These are phyloP conservation scores for Phengaris arion DNA, from an alignment of 2,888 invertebrate species.

Conservation along the genomic window DNA sequence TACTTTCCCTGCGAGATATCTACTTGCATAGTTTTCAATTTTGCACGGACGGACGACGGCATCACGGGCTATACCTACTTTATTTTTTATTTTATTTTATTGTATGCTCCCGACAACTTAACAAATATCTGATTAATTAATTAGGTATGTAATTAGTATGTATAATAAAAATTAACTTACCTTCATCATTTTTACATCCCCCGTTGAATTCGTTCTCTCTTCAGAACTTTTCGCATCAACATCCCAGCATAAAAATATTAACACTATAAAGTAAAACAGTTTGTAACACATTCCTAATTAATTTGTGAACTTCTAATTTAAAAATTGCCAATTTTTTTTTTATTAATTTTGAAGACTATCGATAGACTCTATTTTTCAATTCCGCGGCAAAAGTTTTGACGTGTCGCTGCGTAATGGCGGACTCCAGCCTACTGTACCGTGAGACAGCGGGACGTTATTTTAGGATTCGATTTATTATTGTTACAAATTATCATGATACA, in stretches of 20 bases:
- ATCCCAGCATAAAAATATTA: conserved; percentile 18
- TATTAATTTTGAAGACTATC: background rate
- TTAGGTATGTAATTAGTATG: too few relatives aligned
- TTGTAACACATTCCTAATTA: background rate
- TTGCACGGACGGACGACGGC: too few relatives aligned
- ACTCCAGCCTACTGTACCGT: conserved; percentile 40
- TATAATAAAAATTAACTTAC: background rate
- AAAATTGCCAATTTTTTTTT: conserved; percentile 18
- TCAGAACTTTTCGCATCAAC: conserved; percentile 17
- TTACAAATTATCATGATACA: conserved; percentile 28
- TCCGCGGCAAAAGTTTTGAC: conserved; percentile 28
- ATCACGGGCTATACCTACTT: too few relatives aligned
- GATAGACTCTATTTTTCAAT: conserved; percentile 25
- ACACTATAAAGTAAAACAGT: conserved; percentile 13
- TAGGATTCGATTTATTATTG: conserved; percentile 36
- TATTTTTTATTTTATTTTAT: too few relatives aligned
- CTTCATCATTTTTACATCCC: background rate
- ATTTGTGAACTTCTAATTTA: background rate
- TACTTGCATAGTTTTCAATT: too few relatives aligned
- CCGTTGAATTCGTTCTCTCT: conserved; percentile 11
- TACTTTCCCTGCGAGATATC: too few relatives aligned
- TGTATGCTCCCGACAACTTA: too few relatives aligned
- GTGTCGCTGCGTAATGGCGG: conserved; percentile 33
- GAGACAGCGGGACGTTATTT: conserved; percentile 38
- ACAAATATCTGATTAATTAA: too few relatives aligned